These are phyloP conservation scores for Sebastes baramenuke DNA, from an alignment of 2,797 vertebrate genomes.

Conservation along the genomic window DNA sequence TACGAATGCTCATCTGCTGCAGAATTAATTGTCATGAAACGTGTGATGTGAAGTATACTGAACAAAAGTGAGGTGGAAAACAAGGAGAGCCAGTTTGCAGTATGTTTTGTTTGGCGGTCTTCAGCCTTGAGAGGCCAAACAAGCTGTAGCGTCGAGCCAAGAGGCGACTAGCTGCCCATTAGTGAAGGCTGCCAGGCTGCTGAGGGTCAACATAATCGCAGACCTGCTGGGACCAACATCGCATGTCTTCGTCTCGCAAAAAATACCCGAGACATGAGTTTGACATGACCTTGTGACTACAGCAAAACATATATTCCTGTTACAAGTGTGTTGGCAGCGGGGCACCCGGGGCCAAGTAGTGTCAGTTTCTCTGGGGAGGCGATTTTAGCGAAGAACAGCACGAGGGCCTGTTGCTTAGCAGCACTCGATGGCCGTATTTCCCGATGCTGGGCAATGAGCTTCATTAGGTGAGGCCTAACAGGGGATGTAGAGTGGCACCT, in stretches of 20 bases:
- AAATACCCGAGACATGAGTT: constrained; percentile 6
- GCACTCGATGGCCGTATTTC: constrained; percentile 57
- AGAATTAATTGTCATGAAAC: background rate
- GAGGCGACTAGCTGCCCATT: constrained; percentile 28
- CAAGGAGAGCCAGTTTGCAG: background rate
- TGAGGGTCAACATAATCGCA: constrained; percentile 19
- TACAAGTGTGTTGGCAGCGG: constrained; percentile 20
- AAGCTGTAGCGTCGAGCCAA: constrained; percentile 16
- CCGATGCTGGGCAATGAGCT: constrained; percentile 55
- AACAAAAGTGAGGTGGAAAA: background rate
- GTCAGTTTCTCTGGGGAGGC: constrained; percentile 50
- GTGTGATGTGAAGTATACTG: background rate
- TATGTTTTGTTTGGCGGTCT: background rate
- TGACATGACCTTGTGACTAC: constrained; percentile 40
- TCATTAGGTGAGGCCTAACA: constrained; percentile 64
- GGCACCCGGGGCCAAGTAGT: constrained; percentile 60
- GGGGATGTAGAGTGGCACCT: constrained; percentile 53
- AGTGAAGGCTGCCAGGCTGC: constrained; percentile 30
- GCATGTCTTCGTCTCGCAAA: background rate
- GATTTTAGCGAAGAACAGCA: constrained; percentile 46
- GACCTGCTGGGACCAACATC: constrained; percentile 3
- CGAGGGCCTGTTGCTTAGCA: constrained; percentile 77
- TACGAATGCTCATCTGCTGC: background rate
- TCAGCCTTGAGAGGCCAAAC: constrained; percentile 9
- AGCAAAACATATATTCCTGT: constrained; percentile 25